phyloP scores from a whole-genome alignment of 2,113 vertebrate species.

The Emydura subglobosa region DNA sequence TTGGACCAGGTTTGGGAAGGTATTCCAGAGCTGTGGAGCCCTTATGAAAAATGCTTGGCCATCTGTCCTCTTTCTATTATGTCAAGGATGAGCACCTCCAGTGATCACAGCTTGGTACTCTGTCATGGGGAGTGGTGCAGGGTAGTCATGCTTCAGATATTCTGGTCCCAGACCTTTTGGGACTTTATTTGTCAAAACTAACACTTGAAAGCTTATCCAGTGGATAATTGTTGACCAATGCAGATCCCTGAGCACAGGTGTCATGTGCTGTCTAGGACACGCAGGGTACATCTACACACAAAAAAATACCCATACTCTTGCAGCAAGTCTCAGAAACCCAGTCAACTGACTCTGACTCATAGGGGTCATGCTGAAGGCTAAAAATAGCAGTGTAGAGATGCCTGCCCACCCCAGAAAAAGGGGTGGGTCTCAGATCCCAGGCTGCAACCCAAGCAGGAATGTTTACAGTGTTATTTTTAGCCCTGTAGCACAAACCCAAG shows the following conservation, averaged over 20 bases:
- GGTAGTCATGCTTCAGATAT: not conserved
- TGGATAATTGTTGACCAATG: not conserved
- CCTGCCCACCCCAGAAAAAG: not conserved
- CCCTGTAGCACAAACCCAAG: too few species aligned
- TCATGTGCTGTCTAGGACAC: not conserved
- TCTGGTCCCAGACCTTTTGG: not conserved
- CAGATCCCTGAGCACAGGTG: not conserved
- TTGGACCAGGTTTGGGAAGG: not conserved
- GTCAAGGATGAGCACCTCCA: not conserved
- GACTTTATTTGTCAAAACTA: conserved; percentile 5
- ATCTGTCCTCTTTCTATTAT: not conserved
- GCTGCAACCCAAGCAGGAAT: not conserved
- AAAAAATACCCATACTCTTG: not conserved
- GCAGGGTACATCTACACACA: not conserved
- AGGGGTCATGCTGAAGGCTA: not conserved
- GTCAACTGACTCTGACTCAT: not conserved
- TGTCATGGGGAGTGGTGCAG: not conserved
- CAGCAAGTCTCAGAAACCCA: not conserved
- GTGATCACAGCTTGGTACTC: not conserved
- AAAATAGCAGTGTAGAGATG: not conserved
- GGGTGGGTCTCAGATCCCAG: not conserved
- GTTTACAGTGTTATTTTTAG: not conserved
- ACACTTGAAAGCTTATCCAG: not conserved
- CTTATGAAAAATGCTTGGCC: not conserved
- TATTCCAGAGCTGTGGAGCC: not conserved